Evolutionary conservation across 2,797 vertebrate species (phyloP).

Genomic region (Monodelphis domestica): DNA sequence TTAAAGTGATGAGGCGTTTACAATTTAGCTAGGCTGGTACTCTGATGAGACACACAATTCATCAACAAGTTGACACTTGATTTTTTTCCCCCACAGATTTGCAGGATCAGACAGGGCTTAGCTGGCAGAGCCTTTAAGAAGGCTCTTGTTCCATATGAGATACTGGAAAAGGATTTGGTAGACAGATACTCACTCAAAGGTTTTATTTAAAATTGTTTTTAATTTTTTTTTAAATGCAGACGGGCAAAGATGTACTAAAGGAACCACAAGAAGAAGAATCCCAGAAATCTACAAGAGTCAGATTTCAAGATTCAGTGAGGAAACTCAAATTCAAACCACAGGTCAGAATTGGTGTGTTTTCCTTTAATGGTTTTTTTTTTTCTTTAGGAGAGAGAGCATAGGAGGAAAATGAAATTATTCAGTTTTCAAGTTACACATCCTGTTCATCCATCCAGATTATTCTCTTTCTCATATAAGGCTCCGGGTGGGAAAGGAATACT

Average conservation of each 20-base stretch:
- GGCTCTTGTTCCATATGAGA: background rate
- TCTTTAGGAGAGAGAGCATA: slow-evolving; percentile 12
- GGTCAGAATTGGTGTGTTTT: slow-evolving; percentile 78
- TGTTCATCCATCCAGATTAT: background rate
- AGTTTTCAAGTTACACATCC: background rate
- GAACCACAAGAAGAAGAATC: slow-evolving; percentile 73
- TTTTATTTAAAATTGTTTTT: background rate
- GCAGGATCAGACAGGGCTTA: background rate
- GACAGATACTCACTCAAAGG: background rate
- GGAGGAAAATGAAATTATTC: background rate
- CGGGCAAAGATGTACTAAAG: slow-evolving; percentile 71
- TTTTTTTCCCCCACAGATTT: background rate
- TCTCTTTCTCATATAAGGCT: background rate
- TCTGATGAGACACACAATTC: background rate
- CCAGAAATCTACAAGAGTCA: slow-evolving; percentile 84
- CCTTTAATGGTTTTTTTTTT: background rate
- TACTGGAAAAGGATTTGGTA: background rate
- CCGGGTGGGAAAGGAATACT: background rate
- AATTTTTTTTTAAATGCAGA: slow-evolving; percentile 75
- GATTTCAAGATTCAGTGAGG: slow-evolving; percentile 85
- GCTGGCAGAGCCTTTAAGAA: background rate
- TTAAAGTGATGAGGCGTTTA: background rate
- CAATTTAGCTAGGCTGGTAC: background rate
- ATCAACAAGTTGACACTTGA: background rate
- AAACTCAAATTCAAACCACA: slow-evolving; percentile 82